A percentile compares a stretch with the other conserved stretches of the same genome.
phyloP scores from a whole-genome alignment of 2,888 invertebrate species.

The Noctuana brunneofusca region DNA sequence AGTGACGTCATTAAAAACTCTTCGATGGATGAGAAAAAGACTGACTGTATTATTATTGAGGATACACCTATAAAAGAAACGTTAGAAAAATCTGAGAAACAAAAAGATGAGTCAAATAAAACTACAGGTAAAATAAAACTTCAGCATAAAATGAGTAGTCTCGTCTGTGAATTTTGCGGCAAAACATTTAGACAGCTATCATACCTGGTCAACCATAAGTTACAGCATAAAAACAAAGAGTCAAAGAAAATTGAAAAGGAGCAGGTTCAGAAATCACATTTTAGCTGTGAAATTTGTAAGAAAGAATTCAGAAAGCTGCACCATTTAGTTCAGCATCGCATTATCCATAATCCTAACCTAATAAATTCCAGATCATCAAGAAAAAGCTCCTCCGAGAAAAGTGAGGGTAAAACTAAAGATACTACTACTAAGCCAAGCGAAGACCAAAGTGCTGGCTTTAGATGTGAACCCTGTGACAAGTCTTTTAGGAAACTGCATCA shows the following conservation, averaged over 20 bases:
- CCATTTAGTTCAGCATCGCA: slow-evolving; percentile 75
- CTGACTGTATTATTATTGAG: slow-evolving; percentile 63
- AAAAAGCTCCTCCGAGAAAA: slow-evolving; percentile 66
- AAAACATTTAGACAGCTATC: slow-evolving; percentile 76
- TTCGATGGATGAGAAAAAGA: slow-evolving; percentile 49
- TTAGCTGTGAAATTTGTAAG: slow-evolving; percentile 73
- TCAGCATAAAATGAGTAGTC: slow-evolving; percentile 47
- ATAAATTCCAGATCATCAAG: slow-evolving; percentile 51
- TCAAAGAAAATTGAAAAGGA: slow-evolving; percentile 51
- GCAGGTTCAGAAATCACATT: slow-evolving; percentile 51
- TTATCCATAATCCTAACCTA: slow-evolving; percentile 62
- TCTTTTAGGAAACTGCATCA: slow-evolving; percentile 79
- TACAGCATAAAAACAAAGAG: slow-evolving; percentile 66
- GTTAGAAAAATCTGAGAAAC: slow-evolving; percentile 45
- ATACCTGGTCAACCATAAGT: slow-evolving; percentile 70
- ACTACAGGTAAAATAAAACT: slow-evolving; percentile 46
- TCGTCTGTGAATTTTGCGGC: slow-evolving; percentile 74
- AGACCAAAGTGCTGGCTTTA: slow-evolving; percentile 70
- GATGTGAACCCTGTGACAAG: slow-evolving; percentile 78
- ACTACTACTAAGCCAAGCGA: slow-evolving; percentile 52
- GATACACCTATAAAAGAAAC: slow-evolving; percentile 58
- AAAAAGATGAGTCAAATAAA: slow-evolving; percentile 52
- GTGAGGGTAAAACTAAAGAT: slow-evolving; percentile 55
- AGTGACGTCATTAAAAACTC: slow-evolving; percentile 48
- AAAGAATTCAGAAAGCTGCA: slow-evolving; percentile 77